Base-by-base conservation (phyloP, 2,888 invertebrate species). In the Cheilosia pagana region DNA sequence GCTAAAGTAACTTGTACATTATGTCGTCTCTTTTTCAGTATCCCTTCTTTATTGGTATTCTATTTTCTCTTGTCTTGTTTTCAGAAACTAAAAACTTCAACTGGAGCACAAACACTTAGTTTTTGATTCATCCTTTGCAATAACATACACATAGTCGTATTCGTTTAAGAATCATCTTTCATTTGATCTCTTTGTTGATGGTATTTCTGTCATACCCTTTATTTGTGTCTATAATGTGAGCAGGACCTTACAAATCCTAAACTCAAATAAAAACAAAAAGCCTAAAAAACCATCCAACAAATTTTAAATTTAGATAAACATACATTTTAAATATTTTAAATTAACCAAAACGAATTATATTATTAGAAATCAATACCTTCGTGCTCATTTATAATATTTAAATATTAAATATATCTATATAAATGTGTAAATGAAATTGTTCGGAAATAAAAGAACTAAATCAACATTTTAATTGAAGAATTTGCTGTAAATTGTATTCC, bases 401-500 rank as follows among this genome's bases (percentile, higher is more conserved):
- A 39, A 19, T 1, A 74, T 28, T 67, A 50, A 71, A n/a, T 63
- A 57, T 31, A 59, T 21, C 35, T 35, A 35, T 12, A 78, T 71
- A 21, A 57, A 35, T 57, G 21, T 43, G 65, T 63, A 59, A 62
- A 68, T 75, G 55, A 53, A 67, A 72, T 67, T 71, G 55, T 70
- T 65, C 21, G 3, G 57, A 62, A 21, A n/a, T n/a, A n/a, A 43
- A 31, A 14, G 21, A 43, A 35, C 35, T 35, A 35, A 12, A 12
- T 3, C 12, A 72, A 62, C 12, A 55, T 31, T 21, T 45, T 35
- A 50, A 21, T 8, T 55, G 19, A 65, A 60, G 39, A 21, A 59
- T 48, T 68, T 63, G 83, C 83, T 83, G 83, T 83, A 83, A 83
- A 75, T 72, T 72, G 72, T 72, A 67, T 62, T 60, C 53, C 60